Evolutionary conservation across 2,888 invertebrate species (phyloP).

Genomic region (Ochropacha duplaris): DNA sequence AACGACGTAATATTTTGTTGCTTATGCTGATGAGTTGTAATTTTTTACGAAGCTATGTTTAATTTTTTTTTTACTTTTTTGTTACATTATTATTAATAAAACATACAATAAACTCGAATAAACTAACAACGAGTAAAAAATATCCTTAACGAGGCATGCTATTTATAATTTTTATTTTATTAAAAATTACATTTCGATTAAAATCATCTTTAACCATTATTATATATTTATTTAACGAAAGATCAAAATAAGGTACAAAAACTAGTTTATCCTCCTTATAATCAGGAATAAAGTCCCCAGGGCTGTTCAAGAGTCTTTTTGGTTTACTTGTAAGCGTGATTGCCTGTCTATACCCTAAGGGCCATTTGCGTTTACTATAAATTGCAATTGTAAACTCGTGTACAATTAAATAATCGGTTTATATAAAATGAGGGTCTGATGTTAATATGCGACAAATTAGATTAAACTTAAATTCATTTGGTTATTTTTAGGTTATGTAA

Average conservation of each 20-base stretch:
- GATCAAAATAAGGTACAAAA: constrained; percentile 5
- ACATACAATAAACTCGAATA: no score
- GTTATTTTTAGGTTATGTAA: no score
- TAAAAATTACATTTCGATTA: no score
- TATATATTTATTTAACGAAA: background rate
- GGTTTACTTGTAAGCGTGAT: constrained; percentile 24
- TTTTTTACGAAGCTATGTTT: no score
- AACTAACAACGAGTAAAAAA: no score
- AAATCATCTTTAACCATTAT: background rate
- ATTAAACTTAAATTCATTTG: no score
- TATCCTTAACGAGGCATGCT: no score
- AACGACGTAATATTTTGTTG: background rate
- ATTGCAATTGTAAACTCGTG: constrained; percentile 27
- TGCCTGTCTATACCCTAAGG: constrained; percentile 21
- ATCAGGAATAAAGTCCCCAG: constrained; percentile 20
- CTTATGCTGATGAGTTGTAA: background rate
- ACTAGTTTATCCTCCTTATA: constrained; percentile 8
- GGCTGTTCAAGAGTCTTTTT: constrained; percentile 26
- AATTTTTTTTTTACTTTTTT: no score
- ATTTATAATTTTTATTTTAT: no score
- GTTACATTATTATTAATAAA: no score
- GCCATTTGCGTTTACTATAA: constrained; percentile 20
- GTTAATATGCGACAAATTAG: constrained; percentile 38
- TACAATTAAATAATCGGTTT: constrained; percentile 46
- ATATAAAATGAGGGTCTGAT: no score